Evolutionary conservation across 2,888 invertebrate genomes (phyloP), one percentile per base, ranked within the genome.

Genomic region (Teleiodes luculella): DNA sequence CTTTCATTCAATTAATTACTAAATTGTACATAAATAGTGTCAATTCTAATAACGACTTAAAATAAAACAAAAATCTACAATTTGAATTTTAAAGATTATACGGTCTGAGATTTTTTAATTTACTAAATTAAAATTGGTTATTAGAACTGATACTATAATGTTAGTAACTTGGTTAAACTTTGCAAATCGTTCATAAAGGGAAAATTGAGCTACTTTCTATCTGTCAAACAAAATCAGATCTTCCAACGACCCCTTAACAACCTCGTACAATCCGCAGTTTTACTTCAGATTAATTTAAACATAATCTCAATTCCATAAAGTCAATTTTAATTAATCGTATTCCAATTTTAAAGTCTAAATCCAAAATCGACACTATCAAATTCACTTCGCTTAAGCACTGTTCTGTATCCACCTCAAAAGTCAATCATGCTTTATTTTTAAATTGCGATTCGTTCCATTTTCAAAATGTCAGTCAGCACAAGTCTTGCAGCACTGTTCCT

Each of bases 401-500:
- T 24, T n/a, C 48, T 35, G 35, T n/a, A 47, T 47, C 13, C 16
- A 48, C 47, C 5, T 11, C 3, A 33, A 20, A 48, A 16, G 11
- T 48, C n/a, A n/a, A n/a, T n/a, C n/a, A n/a, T n/a, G n/a, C n/a
- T n/a, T 48, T 48, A 35, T 48, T 28, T 10, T 33, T 16, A 3
- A n/a, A 14, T 48, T 8, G 16, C 8, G n/a, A 7, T 20, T 35
- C 47, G 47, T 52, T 45, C 16, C 5, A n/a, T 13, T 41, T 47
- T 51, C n/a, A 36, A 37, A 28, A 39, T 63, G 65, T 43, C 78
- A 86, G 58, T 83, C 78, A 35, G 73, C 68, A 85, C 97, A 97
- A 53, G 97, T 94, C 67, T 94, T 92, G 91, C 97, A 98, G 85
- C 98, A 98, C 75, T 95, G 96, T 72, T 93, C 92, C 76, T 94